phyloP scores from a whole-genome alignment of 1,140 invertebrate genomes.

The Drosophila novamexicana region DNA sequence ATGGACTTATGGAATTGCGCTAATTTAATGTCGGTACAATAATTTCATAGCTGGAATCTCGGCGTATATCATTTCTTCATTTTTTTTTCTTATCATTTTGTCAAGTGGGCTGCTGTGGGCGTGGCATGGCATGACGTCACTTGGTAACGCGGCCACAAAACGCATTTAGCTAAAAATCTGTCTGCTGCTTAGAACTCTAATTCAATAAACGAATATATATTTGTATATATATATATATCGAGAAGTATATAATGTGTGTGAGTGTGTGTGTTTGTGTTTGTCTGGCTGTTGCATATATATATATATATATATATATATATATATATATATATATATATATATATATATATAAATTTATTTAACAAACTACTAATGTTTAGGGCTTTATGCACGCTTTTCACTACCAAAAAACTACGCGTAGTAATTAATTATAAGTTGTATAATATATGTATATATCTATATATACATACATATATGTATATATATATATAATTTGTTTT shows the following conservation, averaged over 20 bases:
- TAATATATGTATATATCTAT: conserved; percentile 29
- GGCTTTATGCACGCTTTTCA: conserved; percentile 63
- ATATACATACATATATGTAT: conserved; percentile 51
- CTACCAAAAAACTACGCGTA: conserved; percentile 80
- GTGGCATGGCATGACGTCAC: conserved; percentile 41
- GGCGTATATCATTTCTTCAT: conserved; percentile 31
- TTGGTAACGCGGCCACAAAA: conserved; percentile 39
- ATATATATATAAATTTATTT: conserved; percentile 80
- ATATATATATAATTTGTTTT: conserved; percentile 57
- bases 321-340: conserved; percentile 65
- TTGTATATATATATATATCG: conserved; percentile 35
- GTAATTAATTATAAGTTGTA: conserved; percentile 47
- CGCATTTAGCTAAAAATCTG: conserved; percentile 47
- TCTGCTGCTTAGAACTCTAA: conserved; percentile 61
- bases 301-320: conserved; percentile 69
- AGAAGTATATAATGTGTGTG: conserved; percentile 50
- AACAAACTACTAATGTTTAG: conserved; percentile 79
- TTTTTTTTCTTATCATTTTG: conserved; percentile 1
- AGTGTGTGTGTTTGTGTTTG: conserved; percentile 26
- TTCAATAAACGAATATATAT: conserved; percentile 53
- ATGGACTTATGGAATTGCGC: conserved; percentile 80
- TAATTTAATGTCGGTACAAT: conserved; percentile 75
- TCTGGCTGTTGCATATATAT: conserved; percentile 14
- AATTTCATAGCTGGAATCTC: conserved; percentile 78
- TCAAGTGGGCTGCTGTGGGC: conserved; percentile 34